A percentile compares a stretch with the other conserved stretches of the same genome.
phyloP scores from a whole-genome alignment of 2,888 invertebrate species.

The Cordilura impudica region DNA sequence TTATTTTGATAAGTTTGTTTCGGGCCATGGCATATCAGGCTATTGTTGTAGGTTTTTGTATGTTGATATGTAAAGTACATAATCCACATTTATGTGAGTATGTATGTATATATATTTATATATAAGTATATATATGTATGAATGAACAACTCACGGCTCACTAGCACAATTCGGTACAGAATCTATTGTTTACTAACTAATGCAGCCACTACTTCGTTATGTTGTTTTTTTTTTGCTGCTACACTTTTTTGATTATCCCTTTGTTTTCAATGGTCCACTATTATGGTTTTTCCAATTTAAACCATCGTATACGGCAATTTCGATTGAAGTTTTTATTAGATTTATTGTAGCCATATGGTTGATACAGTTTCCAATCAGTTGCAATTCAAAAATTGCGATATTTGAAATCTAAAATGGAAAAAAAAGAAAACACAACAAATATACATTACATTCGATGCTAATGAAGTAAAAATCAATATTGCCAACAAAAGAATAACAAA shows the following conservation, averaged over 20 bases:
- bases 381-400: slow-evolving; percentile 10
- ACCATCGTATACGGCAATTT: slow-evolving; percentile 12
- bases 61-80: slow-evolving; percentile 59
- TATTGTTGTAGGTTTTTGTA: slow-evolving; percentile 52
- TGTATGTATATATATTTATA: slow-evolving; percentile 53
- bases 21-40: slow-evolving; percentile 72
- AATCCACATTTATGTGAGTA: slow-evolving; percentile 68
- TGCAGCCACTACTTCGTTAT: slow-evolving; percentile 21
- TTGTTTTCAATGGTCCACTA: slow-evolving; percentile 28
- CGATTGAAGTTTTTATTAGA: slow-evolving; percentile 22
- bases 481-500: no score
- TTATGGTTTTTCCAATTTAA: slow-evolving; percentile 32
- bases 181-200: slow-evolving; percentile 17
- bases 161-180: slow-evolving; percentile 3
- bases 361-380: slow-evolving; percentile 23
- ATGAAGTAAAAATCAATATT: no score
- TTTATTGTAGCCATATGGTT: slow-evolving; percentile 15
- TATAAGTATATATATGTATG: slow-evolving; percentile 36
- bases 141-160: slow-evolving; percentile 24
- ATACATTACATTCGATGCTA: no score
- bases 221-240: slow-evolving; percentile 15
- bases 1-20: slow-evolving; percentile 59
- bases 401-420: slow-evolving; percentile 29
- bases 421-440: no score
- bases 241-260: slow-evolving; percentile 35